These are phyloP conservation scores for Spongilla lacustris DNA, from an alignment of 37 sponge, comb jelly and placozoan genomes.

Conservation along the genomic window DNA sequence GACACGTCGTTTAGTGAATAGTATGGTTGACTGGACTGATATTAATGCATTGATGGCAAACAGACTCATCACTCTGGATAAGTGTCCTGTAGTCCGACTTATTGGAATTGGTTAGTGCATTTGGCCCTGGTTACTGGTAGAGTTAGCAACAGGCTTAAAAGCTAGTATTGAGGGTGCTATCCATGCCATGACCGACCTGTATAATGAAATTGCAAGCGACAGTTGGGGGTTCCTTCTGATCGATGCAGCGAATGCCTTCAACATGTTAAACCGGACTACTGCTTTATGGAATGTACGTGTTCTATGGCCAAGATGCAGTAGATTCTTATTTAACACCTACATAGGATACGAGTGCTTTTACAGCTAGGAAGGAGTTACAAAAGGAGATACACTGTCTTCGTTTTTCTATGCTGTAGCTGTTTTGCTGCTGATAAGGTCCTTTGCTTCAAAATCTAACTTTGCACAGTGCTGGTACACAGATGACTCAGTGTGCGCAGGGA, in stretches of 20 bases:
- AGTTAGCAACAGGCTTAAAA: constrained; percentile 22
- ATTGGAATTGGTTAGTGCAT: constrained; percentile 30
- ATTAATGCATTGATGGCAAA: not conserved
- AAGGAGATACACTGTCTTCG: not conserved
- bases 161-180: constrained; percentile 31
- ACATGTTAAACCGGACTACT: constrained; percentile 8
- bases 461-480: no score
- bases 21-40: not conserved
- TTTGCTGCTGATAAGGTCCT: no score
- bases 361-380: no score
- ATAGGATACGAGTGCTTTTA: no score
- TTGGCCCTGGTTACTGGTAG: not conserved
- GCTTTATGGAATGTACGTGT: no score
- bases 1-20: not conserved
- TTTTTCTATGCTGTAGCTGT: no score
- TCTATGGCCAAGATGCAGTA: no score
- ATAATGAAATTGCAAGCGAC: not conserved
- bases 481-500: no score
- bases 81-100: constrained; percentile 25
- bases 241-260: constrained; percentile 24
- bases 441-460: no score
- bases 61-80: constrained; percentile 19
- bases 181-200: constrained; percentile 10
- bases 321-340: no score
- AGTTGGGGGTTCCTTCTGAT: no score